Evolutionary conservation across 2,888 invertebrate genomes (phyloP).

Genomic region (Leucophenga maculata): DNA sequence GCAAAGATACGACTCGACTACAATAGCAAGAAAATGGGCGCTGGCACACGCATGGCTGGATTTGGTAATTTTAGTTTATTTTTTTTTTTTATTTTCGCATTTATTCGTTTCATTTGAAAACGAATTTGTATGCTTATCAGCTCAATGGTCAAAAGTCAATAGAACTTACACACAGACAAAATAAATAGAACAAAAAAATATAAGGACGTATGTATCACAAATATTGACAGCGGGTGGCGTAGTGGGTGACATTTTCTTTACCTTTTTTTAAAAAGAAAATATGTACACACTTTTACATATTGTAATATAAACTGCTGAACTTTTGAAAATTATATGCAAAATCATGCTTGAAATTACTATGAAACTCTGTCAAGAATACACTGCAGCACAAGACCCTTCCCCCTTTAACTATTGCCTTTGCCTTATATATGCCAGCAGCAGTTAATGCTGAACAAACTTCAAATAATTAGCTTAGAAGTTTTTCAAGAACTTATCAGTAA

Average conservation of each 20-base stretch:
- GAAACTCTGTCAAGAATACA: too few relatives aligned
- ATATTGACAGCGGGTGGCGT: not conserved
- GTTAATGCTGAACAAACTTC: too few relatives aligned
- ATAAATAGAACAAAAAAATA: not conserved
- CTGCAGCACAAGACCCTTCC: too few relatives aligned
- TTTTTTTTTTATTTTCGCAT: not conserved
- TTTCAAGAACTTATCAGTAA: too few relatives aligned
- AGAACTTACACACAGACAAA: not conserved
- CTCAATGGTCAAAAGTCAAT: constrained; percentile 16
- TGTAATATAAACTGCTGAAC: too few relatives aligned
- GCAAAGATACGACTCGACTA: too few relatives aligned
- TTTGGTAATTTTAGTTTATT: not conserved
- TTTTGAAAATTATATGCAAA: too few relatives aligned
- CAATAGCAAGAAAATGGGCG: not conserved
- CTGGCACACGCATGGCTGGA: constrained; percentile 13
- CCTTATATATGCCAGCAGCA: too few relatives aligned
- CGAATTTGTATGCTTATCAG: constrained; percentile 18
- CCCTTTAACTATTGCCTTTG: too few relatives aligned
- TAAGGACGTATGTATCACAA: not conserved
- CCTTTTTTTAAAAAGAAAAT: not conserved
- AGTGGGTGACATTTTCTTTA: not conserved
- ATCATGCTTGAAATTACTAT: too few relatives aligned
- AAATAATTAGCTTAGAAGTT: too few relatives aligned
- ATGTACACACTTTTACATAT: too few relatives aligned
- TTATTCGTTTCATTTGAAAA: constrained; percentile 19